A percentile compares a stretch with the other conserved stretches of the same genome.
Evolutionary conservation across 2,113 vertebrate genomes (phyloP).

Genomic region (Penelope pileata): DNA sequence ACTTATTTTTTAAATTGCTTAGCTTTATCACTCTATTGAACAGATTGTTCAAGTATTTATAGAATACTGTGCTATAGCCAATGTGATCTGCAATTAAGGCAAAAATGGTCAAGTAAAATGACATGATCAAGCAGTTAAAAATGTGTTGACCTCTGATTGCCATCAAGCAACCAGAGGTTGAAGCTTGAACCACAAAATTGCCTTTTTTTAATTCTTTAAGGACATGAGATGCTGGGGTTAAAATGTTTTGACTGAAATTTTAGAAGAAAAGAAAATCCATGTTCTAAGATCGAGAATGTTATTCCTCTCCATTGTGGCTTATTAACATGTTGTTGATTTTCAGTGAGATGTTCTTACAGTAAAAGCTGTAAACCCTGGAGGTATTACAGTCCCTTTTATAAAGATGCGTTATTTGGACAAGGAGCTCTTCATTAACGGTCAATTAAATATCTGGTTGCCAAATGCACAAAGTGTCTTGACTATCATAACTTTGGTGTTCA

Average conservation of each 20-base stretch:
- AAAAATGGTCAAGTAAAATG: conserved; percentile 58
- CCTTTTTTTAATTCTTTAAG: background rate
- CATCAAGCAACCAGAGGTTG: conserved; percentile 36
- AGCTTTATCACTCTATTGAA: conserved; percentile 72
- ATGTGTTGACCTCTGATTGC: conserved; percentile 53
- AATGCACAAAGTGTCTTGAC: background rate
- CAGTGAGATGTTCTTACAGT: background rate
- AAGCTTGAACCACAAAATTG: conserved; percentile 13
- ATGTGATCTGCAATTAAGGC: conserved; percentile 37
- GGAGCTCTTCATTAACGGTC: background rate
- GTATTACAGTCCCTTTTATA: background rate
- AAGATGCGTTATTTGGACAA: background rate
- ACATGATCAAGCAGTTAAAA: conserved; percentile 51
- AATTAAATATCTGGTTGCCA: background rate
- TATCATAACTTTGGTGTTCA: background rate
- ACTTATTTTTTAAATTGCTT: conserved; percentile 74
- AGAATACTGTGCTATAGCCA: conserved; percentile 49
- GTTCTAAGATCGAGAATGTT: conserved; percentile 46
- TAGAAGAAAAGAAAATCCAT: background rate
- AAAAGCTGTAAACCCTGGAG: background rate
- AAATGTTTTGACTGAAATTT: conserved; percentile 54
- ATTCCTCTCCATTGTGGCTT: conserved; percentile 38
- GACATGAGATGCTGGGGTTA: conserved; percentile 6
- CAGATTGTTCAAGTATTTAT: conserved; percentile 63
- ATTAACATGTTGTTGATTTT: background rate